Base-by-base conservation (phyloP, 2,113 vertebrate genomes). In the Alligator sinensis region DNA sequence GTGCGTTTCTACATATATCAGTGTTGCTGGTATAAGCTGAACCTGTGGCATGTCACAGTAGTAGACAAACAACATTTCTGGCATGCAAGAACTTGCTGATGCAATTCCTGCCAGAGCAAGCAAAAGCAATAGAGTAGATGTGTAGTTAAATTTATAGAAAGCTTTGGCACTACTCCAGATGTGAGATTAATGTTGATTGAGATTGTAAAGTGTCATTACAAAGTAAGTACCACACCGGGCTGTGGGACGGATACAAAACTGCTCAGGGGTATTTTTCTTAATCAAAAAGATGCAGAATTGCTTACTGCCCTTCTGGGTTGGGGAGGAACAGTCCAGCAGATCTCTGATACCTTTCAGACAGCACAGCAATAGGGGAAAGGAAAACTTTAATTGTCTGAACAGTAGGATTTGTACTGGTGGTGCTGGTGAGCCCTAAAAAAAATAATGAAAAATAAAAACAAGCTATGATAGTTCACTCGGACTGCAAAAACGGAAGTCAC, bases 41-140 rank as follows among this genome's bases (percentile, higher is more conserved):
- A 55, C 9, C 4, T 25, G 28, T 25, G 34, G 19, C 55, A 19
- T 2, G 0, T 19, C 54, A 8, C 78, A 4, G 1, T 60, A 4
- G 7, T 24, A 25, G 17, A n/a, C 3, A 1, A n/a, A 30, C 1
- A 1, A 18, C 47, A 22, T 60, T 18, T 54, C 28, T 6, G 58
- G 28, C 58, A 17, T 59, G 15, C 8, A 4, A 1, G 9, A 59
- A 14, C 34, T 62, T 4, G 5, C 3, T 24, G 58, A 27, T 18
- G 62, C 12, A 4, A 47, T n/a, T 30, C 14, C 55, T 13, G 4
- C 18, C 3, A 1, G 34, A 19, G 10, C 47, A 11, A 21, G 63
- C 2, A 1, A 74, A 28, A 30, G 34, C 18, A 30, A 25, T 10
- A 21, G 21, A 5, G 0, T 2, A 25, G 27, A 18, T 9, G 5